These are phyloP conservation scores for Sphenodon punctatus DNA, from an alignment of 2,797 vertebrate species.

Conservation along the genomic window DNA sequence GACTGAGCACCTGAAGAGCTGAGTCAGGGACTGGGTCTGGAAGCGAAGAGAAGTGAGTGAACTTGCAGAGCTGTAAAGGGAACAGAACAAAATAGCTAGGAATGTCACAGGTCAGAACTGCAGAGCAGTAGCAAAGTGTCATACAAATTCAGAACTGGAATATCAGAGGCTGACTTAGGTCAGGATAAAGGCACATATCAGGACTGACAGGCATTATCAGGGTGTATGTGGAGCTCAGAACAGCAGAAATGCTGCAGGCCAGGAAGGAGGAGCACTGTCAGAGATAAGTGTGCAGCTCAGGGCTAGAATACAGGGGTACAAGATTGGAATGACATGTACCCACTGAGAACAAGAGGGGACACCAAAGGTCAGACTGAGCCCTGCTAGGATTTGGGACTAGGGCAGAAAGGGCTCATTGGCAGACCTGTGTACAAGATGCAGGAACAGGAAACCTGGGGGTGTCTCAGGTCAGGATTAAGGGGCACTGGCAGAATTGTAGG, in stretches of 20 bases:
- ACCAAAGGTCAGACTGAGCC: neutral
- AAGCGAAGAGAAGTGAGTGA: neutral
- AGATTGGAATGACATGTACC: too few relatives aligned
- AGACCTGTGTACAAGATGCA: neutral
- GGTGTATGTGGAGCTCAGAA: too few relatives aligned
- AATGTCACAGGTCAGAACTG: accelerated
- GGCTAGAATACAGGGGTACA: constrained; percentile 26
- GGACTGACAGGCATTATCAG: too few relatives aligned
- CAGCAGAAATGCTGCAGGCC: neutral
- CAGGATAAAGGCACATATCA: neutral
- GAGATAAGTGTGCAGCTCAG: neutral
- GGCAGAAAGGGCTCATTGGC: neutral
- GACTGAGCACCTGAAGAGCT: constrained; percentile 16
- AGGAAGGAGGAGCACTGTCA: accelerated
- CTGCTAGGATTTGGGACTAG: neutral
- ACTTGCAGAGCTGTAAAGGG: neutral
- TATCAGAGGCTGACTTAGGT: accelerated
- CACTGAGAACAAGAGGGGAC: constrained; percentile 26
- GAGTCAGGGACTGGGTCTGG: neutral
- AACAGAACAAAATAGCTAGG: neutral
- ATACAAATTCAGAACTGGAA: neutral
- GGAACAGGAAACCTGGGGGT: neutral
- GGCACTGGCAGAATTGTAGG: too few relatives aligned
- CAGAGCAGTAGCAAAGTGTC: neutral
- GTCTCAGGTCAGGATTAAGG: neutral